Evolutionary conservation across 2,888 invertebrate species (phyloP).

Genomic region (Andrena bucephala): DNA sequence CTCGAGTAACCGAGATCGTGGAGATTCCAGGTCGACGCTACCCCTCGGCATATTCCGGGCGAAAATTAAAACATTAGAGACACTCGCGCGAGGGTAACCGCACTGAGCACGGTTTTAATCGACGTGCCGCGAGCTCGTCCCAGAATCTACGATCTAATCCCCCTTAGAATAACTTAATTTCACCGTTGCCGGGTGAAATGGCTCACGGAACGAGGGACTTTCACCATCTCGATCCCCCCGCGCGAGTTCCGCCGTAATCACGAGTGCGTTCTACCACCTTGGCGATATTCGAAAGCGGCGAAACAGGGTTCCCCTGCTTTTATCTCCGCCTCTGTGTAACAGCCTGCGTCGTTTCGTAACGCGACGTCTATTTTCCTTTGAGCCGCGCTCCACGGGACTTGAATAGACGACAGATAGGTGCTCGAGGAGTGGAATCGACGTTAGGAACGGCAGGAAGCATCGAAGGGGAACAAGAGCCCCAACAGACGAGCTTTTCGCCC

Average conservation of each 20-base stretch:
- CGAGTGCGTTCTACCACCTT: background rate
- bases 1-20: background rate
- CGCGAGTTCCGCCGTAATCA: conserved; percentile 5
- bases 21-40: background rate
- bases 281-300: conserved; percentile 2
- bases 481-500: conserved; percentile 19
- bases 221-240: conserved; percentile 2
- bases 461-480: background rate
- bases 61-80: background rate
- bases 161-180: conserved; percentile 4
- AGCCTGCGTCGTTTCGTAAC: background rate
- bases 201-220: background rate
- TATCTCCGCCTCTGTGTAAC: conserved; percentile 3
- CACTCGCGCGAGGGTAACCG: background rate
- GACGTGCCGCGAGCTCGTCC: background rate
- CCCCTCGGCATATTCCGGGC: background rate
- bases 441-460: background rate
- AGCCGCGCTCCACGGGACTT: background rate
- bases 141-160: background rate
- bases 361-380: conserved; percentile 7
- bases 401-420: conserved; percentile 5
- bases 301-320: conserved; percentile 6
- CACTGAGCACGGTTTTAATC: conserved; percentile 2
- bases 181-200: background rate
- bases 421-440: background rate